Base-by-base conservation (phyloP, 2,888 invertebrate genomes). In the Drosophila nigricruria region DNA sequence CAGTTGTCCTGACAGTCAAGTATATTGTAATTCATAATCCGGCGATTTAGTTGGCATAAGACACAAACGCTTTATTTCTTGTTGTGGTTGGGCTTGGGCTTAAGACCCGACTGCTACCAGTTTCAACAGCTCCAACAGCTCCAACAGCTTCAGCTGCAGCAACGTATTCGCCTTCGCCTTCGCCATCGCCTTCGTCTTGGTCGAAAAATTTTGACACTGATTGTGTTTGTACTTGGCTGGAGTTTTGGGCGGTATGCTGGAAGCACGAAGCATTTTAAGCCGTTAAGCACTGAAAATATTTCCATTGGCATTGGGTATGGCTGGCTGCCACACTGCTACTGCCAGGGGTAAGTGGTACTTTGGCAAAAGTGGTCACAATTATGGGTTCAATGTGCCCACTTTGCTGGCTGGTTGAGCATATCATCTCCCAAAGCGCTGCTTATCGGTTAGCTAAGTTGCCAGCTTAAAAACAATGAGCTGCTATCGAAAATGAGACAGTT, bases 21-120 rank as follows among this genome's bases (percentile, higher is more conserved):
- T 87, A 80, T 85, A 88, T 85, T 87, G 90, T 86, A 88, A 88
- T 89, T 89, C 88, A 89, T 89, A 89, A 87, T 88, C 90, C 88
- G 71, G 73, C 88, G 88, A 73, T 82, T 86, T 86, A 81, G 79
- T 73, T 89, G 88, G 77, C 83, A 85, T 70, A 89, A 82, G 86
- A 89, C 85, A 85, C 83, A 82, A 82, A 72, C 88, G 82, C 65
- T 85, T 89, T 85, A 84, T 79, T 88, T 75, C 78, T 77, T 82
- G 79, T 85, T 89, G 90, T 81, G 88, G 89, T 80, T 77, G 75
- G 20, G 66, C 71, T 50, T 65, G 62, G 76, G 85, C 86, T 89
- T 88, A 85, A 89, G 84, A 77, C 45, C 57, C 60, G 18, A 54
- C 20, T 40, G 20, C 38, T 20, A 23, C 30, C 30, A 30, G 47